Percentiles rank a stretch among this genome's conserved stretches.
These are phyloP conservation scores for Sebastes alutus DNA, from an alignment of 2,797 vertebrate species.

Conservation along the genomic window DNA sequence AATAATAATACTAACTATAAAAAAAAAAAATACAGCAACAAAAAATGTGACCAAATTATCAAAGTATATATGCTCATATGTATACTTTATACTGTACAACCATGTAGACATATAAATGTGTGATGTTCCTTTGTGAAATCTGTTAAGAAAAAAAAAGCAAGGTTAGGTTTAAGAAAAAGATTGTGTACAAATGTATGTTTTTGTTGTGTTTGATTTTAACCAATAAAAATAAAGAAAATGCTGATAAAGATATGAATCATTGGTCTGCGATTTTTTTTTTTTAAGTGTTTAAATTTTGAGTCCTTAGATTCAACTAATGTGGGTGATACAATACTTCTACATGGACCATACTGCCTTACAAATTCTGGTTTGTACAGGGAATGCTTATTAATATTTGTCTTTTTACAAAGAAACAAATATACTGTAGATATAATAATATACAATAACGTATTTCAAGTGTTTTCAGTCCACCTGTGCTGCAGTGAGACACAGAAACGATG, in stretches of 20 bases:
- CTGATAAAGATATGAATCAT: neutral
- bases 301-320: neutral
- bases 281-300: neutral
- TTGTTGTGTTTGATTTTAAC: conserved; percentile 77
- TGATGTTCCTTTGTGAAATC: conserved; percentile 71
- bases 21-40: conserved; percentile 44
- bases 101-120: conserved; percentile 69
- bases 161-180: conserved; percentile 35
- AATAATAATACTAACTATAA: conserved; percentile 66
- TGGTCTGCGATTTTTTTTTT: neutral
- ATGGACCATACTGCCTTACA: too few species aligned
- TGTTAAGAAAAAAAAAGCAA: conserved; percentile 45
- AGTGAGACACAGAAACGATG: neutral
- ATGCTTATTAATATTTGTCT: neutral
- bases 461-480: neutral
- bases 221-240: conserved; percentile 65
- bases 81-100: conserved; percentile 66
- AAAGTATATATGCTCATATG: conserved; percentile 57
- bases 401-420: neutral
- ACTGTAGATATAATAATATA: neutral
- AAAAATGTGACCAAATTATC: conserved; percentile 67
- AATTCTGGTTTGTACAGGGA: neutral
- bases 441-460: neutral
- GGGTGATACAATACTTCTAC: neutral
- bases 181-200: conserved; percentile 73